Evolutionary conservation across 2,797 vertebrate genomes (phyloP).

Genomic region (Ambastaia sidthimunki): DNA sequence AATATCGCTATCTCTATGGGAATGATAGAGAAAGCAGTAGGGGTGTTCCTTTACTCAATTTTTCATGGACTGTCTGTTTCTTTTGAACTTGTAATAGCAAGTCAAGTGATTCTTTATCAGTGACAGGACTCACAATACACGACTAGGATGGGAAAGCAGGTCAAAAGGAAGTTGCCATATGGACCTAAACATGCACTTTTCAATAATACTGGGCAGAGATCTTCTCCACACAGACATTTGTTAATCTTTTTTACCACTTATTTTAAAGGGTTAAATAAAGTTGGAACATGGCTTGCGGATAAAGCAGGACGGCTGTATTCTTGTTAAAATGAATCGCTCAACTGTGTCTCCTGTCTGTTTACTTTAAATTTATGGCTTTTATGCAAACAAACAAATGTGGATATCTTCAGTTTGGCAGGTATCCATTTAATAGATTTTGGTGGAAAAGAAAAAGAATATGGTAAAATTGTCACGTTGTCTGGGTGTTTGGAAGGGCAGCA

Average conservation of each 20-base stretch:
- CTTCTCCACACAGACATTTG: slow-evolving; percentile 45
- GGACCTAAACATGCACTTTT: slow-evolving; percentile 93
- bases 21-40: slow-evolving; percentile 92
- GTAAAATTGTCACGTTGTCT: slow-evolving; percentile 60
- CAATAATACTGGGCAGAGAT: slow-evolving; percentile 81
- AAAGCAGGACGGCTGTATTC: slow-evolving; percentile 27
- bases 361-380: slow-evolving; percentile 27
- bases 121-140: slow-evolving; percentile 97
- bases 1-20: slow-evolving; percentile 94
- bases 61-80: slow-evolving; percentile 92
- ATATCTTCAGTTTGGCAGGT: slow-evolving; percentile 45
- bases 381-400: slow-evolving; percentile 52
- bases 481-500: slow-evolving; percentile 58
- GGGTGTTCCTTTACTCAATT: slow-evolving; percentile 94
- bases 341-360: slow-evolving; percentile 17
- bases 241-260: slow-evolving; percentile 17
- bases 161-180: slow-evolving; percentile 97
- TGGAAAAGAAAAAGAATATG: slow-evolving; percentile 47
- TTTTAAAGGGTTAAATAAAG: slow-evolving; percentile 20
- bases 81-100: slow-evolving; percentile 99
- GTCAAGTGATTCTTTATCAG: slow-evolving; percentile 99
- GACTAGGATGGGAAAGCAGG: slow-evolving; percentile 91
- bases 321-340: not conserved
- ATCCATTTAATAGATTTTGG: slow-evolving; percentile 57
- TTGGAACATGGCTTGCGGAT: slow-evolving; percentile 23